A percentile compares a stretch with the other conserved stretches of the same genome.
Conservation (phyloP, 2,888 invertebrate species). For the Nesidiocoris tenuis region DNA sequence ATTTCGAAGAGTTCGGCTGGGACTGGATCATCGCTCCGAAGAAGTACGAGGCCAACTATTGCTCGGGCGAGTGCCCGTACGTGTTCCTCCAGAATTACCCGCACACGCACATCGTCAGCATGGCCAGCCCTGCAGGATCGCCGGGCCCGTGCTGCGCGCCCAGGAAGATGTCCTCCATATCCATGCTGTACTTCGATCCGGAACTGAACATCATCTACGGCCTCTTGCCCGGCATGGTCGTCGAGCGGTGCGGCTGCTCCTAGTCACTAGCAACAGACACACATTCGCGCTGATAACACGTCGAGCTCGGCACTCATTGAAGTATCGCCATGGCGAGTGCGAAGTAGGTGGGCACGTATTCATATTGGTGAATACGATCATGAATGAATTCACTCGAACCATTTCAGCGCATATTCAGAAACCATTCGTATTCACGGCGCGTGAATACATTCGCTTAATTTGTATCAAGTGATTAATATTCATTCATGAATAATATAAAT, state of each 20-base stretch:
- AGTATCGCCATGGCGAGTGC: too few species aligned
- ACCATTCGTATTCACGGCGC: too few species aligned
- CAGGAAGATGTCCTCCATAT: conserved; percentile 80
- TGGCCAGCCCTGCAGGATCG: conserved; percentile 72
- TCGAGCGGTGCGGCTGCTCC: conserved; percentile 89
- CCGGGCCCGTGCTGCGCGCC: conserved; percentile 93
- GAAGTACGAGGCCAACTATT: conserved; percentile 92
- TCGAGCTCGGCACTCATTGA: too few species aligned
- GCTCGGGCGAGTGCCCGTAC: conserved; percentile 87
- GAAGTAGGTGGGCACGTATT: too few species aligned
- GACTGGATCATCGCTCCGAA: conserved; percentile 97
- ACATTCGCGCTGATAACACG: not conserved
- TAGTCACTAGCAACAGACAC: conserved; percentile 55
- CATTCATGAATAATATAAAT: too few species aligned
- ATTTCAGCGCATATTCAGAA: too few species aligned
- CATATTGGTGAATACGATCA: too few species aligned
- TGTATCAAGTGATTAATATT: too few species aligned
- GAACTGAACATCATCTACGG: conserved; percentile 84
- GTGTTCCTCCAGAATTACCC: conserved; percentile 83
- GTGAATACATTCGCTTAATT: too few species aligned
- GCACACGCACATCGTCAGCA: conserved; percentile 82
- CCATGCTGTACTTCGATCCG: conserved; percentile 89
- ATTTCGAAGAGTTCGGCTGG: conserved; percentile 95
- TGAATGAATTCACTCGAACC: too few species aligned
- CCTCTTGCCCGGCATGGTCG: conserved; percentile 89